phyloP scores from a whole-genome alignment of 2,797 vertebrate species.

The Clarias fuscus region DNA sequence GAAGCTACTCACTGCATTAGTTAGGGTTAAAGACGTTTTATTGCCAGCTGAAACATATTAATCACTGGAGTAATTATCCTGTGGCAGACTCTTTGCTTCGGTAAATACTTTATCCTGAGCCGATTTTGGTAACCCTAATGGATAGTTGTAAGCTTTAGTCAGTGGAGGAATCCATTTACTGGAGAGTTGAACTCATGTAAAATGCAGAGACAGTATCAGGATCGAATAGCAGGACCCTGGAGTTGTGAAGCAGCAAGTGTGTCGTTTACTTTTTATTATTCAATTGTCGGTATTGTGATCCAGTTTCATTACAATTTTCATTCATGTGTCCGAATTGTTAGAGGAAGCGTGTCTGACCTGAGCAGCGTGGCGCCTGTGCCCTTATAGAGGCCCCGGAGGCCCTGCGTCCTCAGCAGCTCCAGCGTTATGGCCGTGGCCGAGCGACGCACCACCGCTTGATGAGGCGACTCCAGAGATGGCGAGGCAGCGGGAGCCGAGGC shows the following conservation, averaged over 20 bases:
- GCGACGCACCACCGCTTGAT: conserved; percentile 50
- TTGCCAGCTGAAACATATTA: no score
- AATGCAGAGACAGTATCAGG: background rate
- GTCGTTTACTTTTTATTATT: background rate
- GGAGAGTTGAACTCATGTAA: no score
- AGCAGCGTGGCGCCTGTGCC: conserved; percentile 85
- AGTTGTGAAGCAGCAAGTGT: background rate
- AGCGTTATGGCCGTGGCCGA: conserved; percentile 75
- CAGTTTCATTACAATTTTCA: background rate
- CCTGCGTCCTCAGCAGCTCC: conserved; percentile 77
- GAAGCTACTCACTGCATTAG: no score
- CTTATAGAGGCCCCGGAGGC: conserved; percentile 79
- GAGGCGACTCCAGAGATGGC: conserved; percentile 61
- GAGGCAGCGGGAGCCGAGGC: conserved; percentile 61
- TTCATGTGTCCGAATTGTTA: background rate
- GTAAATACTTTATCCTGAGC: background rate
- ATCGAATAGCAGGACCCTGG: background rate
- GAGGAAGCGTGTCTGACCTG: conserved; percentile 68
- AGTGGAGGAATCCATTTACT: background rate
- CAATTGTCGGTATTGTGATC: background rate
- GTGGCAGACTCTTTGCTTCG: background rate
- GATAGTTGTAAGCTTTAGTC: background rate
- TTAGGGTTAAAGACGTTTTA: no score
- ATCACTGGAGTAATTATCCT: no score
- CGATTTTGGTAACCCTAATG: background rate